phyloP scores from a whole-genome alignment of 2,113 vertebrate genomes.

The Lepus europaeus region DNA sequence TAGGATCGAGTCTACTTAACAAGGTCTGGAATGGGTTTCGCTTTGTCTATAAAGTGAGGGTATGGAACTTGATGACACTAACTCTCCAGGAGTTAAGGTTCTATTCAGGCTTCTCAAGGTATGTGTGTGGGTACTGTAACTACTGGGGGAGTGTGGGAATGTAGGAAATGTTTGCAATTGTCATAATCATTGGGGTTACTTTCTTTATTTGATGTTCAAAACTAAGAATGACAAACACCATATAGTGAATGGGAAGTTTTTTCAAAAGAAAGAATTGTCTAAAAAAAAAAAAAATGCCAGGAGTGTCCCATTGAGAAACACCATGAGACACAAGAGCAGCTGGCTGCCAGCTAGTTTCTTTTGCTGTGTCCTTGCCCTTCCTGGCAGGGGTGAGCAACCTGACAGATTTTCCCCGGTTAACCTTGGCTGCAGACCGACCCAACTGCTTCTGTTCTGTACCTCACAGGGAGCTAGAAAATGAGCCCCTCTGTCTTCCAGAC shows the following conservation, averaged over 20 bases:
- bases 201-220: background rate
- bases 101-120: background rate
- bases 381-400: too few species aligned
- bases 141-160: background rate
- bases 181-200: background rate
- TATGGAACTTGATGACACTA: background rate
- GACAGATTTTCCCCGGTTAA: background rate
- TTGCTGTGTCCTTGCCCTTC: background rate
- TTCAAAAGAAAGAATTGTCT: conserved; percentile 5
- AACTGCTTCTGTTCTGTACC: background rate
- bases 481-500: background rate
- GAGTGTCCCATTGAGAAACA: background rate
- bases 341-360: background rate
- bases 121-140: background rate
- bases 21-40: background rate
- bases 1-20: background rate
- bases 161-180: background rate
- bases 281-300: background rate
- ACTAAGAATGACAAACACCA: background rate
- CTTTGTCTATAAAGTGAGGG: background rate
- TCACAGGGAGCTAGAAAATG: background rate
- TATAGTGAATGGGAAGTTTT: background rate
- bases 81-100: background rate
- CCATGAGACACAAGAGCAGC: background rate
- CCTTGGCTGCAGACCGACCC: background rate